A percentile compares a stretch with the other conserved stretches of the same genome.
These are phyloP conservation scores for Elanoides forficatus DNA, from an alignment of 2,113 vertebrate genomes.

Conservation along the genomic window DNA sequence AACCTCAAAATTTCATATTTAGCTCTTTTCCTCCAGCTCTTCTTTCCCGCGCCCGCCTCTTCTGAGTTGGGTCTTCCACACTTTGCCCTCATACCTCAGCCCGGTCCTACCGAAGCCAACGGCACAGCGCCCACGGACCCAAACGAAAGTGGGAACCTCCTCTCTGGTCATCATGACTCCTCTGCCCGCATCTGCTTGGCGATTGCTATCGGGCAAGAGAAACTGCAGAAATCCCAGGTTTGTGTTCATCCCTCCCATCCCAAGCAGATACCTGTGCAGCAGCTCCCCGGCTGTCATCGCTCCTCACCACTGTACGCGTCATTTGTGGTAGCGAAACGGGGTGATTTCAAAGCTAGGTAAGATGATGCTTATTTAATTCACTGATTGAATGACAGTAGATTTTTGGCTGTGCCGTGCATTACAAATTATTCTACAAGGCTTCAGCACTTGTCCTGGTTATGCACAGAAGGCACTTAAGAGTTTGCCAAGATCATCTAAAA, in stretches of 20 bases:
- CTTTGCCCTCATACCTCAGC: not conserved
- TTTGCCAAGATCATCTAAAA: slow-evolving; percentile 11
- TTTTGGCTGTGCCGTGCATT: not conserved
- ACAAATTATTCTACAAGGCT: not conserved
- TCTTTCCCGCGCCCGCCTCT: fast-evolving
- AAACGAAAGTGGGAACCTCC: not conserved
- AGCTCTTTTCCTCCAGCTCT: not conserved
- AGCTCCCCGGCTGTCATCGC: not conserved
- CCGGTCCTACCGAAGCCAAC: not conserved
- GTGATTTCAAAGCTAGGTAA: not conserved
- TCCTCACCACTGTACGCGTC: fast-evolving
- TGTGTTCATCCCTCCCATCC: not conserved
- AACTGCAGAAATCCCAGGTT: not conserved
- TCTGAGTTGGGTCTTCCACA: not conserved
- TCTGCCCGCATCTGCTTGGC: fast-evolving
- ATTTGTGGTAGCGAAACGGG: not conserved
- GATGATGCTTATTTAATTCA: not conserved
- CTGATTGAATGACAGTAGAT: not conserved
- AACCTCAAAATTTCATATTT: not conserved
- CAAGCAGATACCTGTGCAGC: not conserved
- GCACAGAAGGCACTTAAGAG: not conserved
- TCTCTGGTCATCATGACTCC: fast-evolving
- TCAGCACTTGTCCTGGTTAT: slow-evolving; percentile 17
- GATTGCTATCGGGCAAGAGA: not conserved
- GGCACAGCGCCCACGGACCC: fast-evolving